phyloP scores from a whole-genome alignment of 2,113 vertebrate genomes.

The Myotis brandtii region DNA sequence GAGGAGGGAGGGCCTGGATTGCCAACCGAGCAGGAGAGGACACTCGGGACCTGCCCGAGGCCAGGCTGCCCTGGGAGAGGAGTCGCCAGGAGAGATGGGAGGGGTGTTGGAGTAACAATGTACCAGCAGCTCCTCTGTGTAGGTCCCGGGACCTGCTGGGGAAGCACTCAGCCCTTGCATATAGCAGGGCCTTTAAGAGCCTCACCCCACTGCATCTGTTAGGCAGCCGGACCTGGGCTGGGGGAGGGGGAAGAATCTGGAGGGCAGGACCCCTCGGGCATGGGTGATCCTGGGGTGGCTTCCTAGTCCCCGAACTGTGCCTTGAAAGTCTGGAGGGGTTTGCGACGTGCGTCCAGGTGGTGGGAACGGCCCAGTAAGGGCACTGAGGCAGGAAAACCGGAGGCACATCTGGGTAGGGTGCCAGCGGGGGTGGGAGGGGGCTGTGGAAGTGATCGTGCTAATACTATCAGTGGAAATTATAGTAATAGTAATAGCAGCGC shows the following conservation, averaged over 20 bases:
- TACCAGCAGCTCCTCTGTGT: background rate
- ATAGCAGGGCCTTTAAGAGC: background rate
- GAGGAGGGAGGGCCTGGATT: background rate
- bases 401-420: background rate
- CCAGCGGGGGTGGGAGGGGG: background rate
- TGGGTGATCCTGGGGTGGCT: background rate
- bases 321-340: background rate
- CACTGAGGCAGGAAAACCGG: background rate
- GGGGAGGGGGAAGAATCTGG: background rate
- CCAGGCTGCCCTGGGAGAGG: background rate
- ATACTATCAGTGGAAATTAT: fast-evolving
- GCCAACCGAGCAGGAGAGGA: background rate
- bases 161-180: background rate
- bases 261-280: background rate
- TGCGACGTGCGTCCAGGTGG: background rate
- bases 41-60: background rate
- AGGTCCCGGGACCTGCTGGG: background rate
- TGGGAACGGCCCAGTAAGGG: too few relatives aligned
- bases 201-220: fast-evolving
- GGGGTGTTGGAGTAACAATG: background rate
- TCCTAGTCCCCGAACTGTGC: background rate
- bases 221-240: background rate
- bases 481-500: fast-evolving
- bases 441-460: background rate
- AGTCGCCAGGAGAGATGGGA: background rate